Evolutionary conservation across 37 sponge, comb jelly and placozoan species (phyloP).

Genomic region (Cliona cf. orientalis): DNA sequence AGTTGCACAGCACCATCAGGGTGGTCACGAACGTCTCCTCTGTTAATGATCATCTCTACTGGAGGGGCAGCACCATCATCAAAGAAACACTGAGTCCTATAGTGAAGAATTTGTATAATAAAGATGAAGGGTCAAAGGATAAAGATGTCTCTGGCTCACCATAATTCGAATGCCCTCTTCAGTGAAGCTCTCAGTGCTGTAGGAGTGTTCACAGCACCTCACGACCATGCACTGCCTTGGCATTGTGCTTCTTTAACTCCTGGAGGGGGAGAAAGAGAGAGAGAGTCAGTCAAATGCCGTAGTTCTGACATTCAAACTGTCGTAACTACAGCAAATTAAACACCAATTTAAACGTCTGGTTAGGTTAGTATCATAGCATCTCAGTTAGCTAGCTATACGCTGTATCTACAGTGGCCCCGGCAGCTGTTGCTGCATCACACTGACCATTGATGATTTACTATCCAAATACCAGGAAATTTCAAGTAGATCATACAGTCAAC

Average conservation of each 20-base stretch:
- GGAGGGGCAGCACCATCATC: conserved; percentile 94
- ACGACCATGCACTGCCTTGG: conserved; percentile 80
- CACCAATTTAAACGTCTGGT: too few relatives aligned
- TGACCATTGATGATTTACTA: too few relatives aligned
- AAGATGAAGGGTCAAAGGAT: not conserved
- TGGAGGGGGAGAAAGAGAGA: conserved; percentile 31
- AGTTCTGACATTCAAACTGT: not conserved
- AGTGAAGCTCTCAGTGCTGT: conserved; percentile 68
- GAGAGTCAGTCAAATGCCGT: conserved; percentile 24
- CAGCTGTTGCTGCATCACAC: too few relatives aligned
- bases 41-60: conserved; percentile 63
- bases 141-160: conserved; percentile 44
- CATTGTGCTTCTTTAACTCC: conserved; percentile 88
- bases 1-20: conserved; percentile 87
- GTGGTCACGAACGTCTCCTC: conserved; percentile 71
- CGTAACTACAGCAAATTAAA: too few relatives aligned
- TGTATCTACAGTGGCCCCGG: too few relatives aligned
- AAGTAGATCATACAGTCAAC: too few relatives aligned
- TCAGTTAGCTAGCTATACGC: too few relatives aligned
- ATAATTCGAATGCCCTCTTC: conserved; percentile 85
- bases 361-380: too few relatives aligned
- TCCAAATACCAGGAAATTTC: too few relatives aligned
- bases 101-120: not conserved
- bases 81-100: conserved; percentile 85
- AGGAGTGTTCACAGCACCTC: conserved; percentile 97